A percentile compares a stretch with the other conserved stretches of the same genome.
Evolutionary conservation across 53 echinoderm and acorn worm species (phyloP).

Genomic region (Zoroaster sp.): DNA sequence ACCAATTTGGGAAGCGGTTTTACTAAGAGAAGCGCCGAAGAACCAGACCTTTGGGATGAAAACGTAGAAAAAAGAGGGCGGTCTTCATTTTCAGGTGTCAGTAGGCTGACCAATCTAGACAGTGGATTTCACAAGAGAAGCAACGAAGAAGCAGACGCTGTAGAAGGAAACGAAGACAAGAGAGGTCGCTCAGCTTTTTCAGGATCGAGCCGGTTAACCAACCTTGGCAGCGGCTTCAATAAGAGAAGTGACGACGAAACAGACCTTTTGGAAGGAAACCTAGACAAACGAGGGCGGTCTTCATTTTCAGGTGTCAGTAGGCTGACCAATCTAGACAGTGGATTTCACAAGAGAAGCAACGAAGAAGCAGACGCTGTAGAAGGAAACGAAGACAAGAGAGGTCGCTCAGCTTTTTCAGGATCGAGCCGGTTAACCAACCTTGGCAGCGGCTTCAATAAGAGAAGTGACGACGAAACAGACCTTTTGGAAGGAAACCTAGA

Average conservation of each 20-base stretch:
- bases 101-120: background rate
- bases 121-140: slow-evolving; percentile 6
- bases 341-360: background rate
- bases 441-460: background rate
- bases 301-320: background rate
- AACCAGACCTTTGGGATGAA: background rate
- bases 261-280: background rate
- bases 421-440: background rate
- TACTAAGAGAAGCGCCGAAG: background rate
- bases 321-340: background rate
- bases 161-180: background rate
- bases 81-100: background rate
- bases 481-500: background rate
- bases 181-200: background rate
- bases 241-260: background rate
- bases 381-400: background rate
- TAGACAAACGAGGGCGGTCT: background rate
- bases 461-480: background rate
- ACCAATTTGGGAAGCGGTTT: slow-evolving; percentile 26
- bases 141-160: background rate
- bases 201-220: background rate
- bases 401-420: background rate
- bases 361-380: background rate
- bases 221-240: background rate
- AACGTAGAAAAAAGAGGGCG: background rate